A percentile compares a stretch with the other conserved stretches of the same genome.
phyloP scores from a whole-genome alignment of 2,888 invertebrate genomes.

The Dusona sp. region DNA sequence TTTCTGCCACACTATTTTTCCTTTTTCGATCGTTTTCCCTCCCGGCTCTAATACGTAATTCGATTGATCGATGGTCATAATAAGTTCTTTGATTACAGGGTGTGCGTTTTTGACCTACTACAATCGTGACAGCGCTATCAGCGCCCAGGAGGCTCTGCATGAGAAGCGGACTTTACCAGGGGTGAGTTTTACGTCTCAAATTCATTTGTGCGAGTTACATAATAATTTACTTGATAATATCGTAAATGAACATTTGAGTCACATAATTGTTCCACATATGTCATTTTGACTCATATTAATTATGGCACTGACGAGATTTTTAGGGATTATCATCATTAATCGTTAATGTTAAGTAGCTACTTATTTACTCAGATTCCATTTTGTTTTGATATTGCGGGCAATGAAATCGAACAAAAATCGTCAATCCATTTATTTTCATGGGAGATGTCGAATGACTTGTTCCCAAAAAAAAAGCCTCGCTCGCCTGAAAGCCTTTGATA shows the following conservation, averaged over 20 bases:
- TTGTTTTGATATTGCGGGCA: background rate
- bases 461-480: constrained; percentile 43
- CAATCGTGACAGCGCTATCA: constrained; percentile 97
- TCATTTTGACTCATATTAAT: background rate
- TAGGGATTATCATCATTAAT: background rate
- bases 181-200: constrained; percentile 89
- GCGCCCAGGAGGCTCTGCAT: constrained; percentile 97
- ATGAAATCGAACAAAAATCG: background rate
- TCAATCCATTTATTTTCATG: background rate
- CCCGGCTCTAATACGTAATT: background rate
- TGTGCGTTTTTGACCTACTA: constrained; percentile 99
- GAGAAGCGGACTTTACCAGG: constrained; percentile 99
- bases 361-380: background rate
- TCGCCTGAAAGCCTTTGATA: constrained; percentile 66
- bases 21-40: background rate
- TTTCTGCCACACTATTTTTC: constrained; percentile 1
- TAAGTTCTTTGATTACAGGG: constrained; percentile 88
- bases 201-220: background rate
- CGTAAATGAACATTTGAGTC: background rate
- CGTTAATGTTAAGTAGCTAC: background rate
- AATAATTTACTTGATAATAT: background rate
- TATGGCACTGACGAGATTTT: background rate
- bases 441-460: constrained; percentile 23
- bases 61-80: constrained; percentile 44
- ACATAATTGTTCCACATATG: background rate